These are phyloP conservation scores for Acronicta leporina DNA, from an alignment of 2,888 invertebrate genomes.

Conservation along the genomic window DNA sequence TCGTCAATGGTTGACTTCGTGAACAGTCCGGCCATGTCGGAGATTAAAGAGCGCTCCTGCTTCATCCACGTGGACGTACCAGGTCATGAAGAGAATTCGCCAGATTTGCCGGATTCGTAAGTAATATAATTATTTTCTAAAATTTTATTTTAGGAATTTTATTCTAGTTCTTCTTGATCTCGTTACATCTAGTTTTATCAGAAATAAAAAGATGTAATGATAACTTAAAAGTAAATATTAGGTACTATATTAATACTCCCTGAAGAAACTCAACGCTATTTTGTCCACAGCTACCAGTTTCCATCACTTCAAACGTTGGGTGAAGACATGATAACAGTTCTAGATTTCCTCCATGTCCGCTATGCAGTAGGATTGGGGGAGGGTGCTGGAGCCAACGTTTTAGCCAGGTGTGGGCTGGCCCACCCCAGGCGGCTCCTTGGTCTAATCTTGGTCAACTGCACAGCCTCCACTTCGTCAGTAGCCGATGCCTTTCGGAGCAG, in stretches of 20 bases:
- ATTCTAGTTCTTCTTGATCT: background rate
- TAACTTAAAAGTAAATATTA: too few relatives aligned
- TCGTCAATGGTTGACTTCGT: constrained; percentile 95
- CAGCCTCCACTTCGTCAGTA: constrained; percentile 95
- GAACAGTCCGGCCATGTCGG: constrained; percentile 94
- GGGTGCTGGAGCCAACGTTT: constrained; percentile 96
- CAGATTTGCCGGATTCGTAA: constrained; percentile 92
- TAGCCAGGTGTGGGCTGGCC: constrained; percentile 95
- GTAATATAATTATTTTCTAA: constrained; percentile 5
- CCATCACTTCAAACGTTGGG: constrained; percentile 95
- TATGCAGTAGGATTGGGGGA: constrained; percentile 96
- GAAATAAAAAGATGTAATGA: background rate
- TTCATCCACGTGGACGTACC: constrained; percentile 96
- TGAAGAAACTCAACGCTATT: background rate
- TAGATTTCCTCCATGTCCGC: constrained; percentile 94
- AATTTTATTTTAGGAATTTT: too few relatives aligned
- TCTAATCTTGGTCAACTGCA: constrained; percentile 95
- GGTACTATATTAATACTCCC: too few relatives aligned
- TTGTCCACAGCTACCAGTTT: constrained; percentile 91
- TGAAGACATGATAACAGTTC: constrained; percentile 94
- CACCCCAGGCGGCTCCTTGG: constrained; percentile 94
- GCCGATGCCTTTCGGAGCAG: constrained; percentile 95
- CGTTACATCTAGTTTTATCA: background rate
- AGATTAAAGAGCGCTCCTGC: constrained; percentile 95
- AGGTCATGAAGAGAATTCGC: constrained; percentile 95